Evolutionary conservation across 37 sponge, comb jelly and placozoan species (phyloP).

Genomic region (Eunapius fragilis): DNA sequence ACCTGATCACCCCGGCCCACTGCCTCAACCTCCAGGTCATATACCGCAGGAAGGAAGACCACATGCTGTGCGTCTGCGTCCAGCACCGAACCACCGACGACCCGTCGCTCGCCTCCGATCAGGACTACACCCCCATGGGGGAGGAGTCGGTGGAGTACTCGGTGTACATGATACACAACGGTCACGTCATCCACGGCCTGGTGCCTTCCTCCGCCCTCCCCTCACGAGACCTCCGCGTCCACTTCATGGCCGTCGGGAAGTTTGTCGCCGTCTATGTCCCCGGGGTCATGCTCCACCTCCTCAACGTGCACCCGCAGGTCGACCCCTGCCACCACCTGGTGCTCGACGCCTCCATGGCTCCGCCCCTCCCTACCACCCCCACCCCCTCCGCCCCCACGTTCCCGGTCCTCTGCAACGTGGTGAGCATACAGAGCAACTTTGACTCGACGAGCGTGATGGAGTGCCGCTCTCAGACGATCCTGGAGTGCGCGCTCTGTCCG

Average conservation of each 20-base stretch:
- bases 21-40: conserved; percentile 62
- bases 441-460: conserved; percentile 28
- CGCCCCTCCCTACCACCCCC: not conserved
- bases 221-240: conserved; percentile 6
- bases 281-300: conserved; percentile 52
- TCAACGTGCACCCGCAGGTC: conserved; percentile 52
- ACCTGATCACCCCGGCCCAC: conserved; percentile 31
- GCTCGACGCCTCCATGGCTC: conserved; percentile 25
- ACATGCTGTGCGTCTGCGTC: conserved; percentile 65
- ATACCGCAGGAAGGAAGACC: conserved; percentile 28
- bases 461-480: conserved; percentile 4
- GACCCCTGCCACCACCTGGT: conserved; percentile 76
- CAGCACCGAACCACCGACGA: conserved; percentile 43
- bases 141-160: conserved; percentile 58
- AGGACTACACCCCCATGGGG: not conserved
- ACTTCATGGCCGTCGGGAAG: conserved; percentile 55
- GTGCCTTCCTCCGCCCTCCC: conserved; percentile 31
- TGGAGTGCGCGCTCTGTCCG: conserved; percentile 25
- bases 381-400: not conserved
- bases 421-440: not conserved
- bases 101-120: not conserved
- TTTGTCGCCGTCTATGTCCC: conserved; percentile 66
- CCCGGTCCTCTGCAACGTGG: not conserved
- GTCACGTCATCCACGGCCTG: conserved; percentile 46
- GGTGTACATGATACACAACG: conserved; percentile 67